Evolutionary conservation across 2,888 invertebrate genomes (phyloP).

Genomic region (Agriopis marginaria): DNA sequence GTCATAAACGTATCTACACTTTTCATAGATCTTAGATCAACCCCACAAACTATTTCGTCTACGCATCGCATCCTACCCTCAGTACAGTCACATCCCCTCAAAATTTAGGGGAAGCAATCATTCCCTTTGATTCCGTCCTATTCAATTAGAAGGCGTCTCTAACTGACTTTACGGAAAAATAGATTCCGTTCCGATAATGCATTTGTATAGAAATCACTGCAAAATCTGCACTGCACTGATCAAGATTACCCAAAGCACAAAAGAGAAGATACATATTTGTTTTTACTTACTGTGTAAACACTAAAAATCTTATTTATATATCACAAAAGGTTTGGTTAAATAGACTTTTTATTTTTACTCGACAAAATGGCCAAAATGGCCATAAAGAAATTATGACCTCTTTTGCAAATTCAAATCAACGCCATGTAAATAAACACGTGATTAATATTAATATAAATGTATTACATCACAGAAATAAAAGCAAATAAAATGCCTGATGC

Average conservation of each 20-base stretch:
- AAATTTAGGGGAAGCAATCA: slow-evolving; percentile 81
- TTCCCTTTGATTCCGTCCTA: slow-evolving; percentile 85
- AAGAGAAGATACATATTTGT: background rate
- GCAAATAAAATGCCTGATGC: too few relatives aligned
- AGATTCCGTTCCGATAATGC: slow-evolving; percentile 50
- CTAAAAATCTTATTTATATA: too few relatives aligned
- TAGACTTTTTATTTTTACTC: too few relatives aligned
- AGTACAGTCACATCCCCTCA: slow-evolving; percentile 67
- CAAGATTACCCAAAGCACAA: background rate
- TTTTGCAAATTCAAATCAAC: too few relatives aligned
- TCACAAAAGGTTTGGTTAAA: too few relatives aligned
- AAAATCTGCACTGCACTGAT: too few relatives aligned
- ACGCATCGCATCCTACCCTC: slow-evolving; percentile 79
- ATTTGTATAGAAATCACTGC: slow-evolving; percentile 39
- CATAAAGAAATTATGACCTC: too few relatives aligned
- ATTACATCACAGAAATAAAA: too few relatives aligned
- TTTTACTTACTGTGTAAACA: too few relatives aligned
- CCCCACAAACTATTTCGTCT: slow-evolving; percentile 79
- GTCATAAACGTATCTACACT: slow-evolving; percentile 22
- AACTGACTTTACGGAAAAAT: slow-evolving; percentile 70
- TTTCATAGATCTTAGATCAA: slow-evolving; percentile 50
- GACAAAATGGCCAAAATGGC: too few relatives aligned
- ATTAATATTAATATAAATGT: too few relatives aligned
- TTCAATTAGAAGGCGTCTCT: slow-evolving; percentile 84
- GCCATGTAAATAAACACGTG: too few relatives aligned